A percentile compares a stretch with the other conserved stretches of the same genome.
Evolutionary conservation across 2,888 invertebrate genomes (phyloP).

Genomic region (Tipula unca): DNA sequence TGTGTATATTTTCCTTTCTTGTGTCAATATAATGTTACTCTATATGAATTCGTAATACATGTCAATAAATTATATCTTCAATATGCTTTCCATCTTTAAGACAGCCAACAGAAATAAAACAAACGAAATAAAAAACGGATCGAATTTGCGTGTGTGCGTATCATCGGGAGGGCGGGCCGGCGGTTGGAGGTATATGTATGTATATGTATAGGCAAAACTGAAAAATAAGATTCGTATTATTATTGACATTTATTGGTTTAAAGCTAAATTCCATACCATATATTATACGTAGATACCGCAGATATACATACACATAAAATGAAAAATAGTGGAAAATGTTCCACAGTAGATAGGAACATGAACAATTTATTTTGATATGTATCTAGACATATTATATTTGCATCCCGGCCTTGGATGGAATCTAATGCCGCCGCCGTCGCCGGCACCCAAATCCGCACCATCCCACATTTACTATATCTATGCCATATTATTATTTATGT

Average conservation of each 20-base stretch:
- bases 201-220: background rate
- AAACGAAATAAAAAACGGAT: background rate
- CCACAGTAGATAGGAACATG: background rate
- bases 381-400: background rate
- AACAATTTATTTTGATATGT: background rate
- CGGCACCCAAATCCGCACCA: background rate
- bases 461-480: background rate
- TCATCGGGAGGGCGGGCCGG: background rate
- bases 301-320: background rate
- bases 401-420: background rate
- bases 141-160: background rate
- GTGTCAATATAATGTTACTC: background rate
- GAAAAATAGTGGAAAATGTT: background rate
- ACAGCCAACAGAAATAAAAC: background rate
- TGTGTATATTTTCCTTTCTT: constrained; percentile 2
- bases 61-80: constrained; percentile 14
- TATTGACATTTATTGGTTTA: background rate
- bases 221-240: background rate
- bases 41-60: constrained; percentile 14
- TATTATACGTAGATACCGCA: background rate
- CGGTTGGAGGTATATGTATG: background rate
- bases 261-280: background rate
- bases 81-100: constrained; percentile 14
- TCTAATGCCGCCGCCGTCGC: background rate
- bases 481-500: background rate